Evolutionary conservation across 1,140 invertebrate genomes (phyloP).

Genomic region (Aradophagus sp.): DNA sequence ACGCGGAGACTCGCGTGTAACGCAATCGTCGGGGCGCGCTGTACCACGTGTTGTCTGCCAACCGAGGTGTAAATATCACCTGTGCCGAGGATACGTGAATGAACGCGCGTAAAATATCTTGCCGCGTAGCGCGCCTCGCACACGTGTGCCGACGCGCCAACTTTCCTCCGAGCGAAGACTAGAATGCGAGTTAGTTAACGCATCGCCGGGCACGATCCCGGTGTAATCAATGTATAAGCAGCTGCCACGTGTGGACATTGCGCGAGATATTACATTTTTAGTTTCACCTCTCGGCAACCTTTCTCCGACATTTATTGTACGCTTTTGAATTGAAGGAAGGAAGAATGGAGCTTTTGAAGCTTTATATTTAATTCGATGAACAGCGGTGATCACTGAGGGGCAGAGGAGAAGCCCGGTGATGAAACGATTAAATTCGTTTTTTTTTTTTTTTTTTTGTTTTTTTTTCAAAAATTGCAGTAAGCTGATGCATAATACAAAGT

Average conservation of each 20-base stretch:
- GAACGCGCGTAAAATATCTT: slow-evolving; percentile 44
- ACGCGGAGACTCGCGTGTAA: slow-evolving; percentile 33
- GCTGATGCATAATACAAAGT: no score
- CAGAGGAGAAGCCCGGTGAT: no score
- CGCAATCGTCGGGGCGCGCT: slow-evolving; percentile 28
- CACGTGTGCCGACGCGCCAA: slow-evolving; percentile 23
- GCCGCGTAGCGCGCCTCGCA: slow-evolving; percentile 19
- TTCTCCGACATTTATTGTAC: slow-evolving; percentile 28
- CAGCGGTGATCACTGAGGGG: no score
- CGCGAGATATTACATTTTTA: slow-evolving; percentile 22
- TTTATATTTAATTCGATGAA: no score
- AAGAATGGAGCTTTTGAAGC: no score
- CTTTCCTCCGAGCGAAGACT: slow-evolving; percentile 34
- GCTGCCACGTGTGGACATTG: slow-evolving; percentile 37
- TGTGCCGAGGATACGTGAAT: slow-evolving; percentile 47
- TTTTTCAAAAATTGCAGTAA: no score
- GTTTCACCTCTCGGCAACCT: slow-evolving; percentile 25
- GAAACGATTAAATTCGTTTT: no score
- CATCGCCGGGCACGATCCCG: slow-evolving; percentile 23
- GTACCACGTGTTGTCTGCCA: slow-evolving; percentile 45
- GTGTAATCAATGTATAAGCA: slow-evolving; percentile 38
- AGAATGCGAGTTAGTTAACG: slow-evolving; percentile 47
- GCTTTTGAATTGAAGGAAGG: no score
- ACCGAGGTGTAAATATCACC: slow-evolving; percentile 52
- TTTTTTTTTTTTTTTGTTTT: no score